Evolutionary conservation across 2,888 invertebrate genomes (phyloP), one percentile per base, ranked within the genome.

Genomic region (Seira musarum): DNA sequence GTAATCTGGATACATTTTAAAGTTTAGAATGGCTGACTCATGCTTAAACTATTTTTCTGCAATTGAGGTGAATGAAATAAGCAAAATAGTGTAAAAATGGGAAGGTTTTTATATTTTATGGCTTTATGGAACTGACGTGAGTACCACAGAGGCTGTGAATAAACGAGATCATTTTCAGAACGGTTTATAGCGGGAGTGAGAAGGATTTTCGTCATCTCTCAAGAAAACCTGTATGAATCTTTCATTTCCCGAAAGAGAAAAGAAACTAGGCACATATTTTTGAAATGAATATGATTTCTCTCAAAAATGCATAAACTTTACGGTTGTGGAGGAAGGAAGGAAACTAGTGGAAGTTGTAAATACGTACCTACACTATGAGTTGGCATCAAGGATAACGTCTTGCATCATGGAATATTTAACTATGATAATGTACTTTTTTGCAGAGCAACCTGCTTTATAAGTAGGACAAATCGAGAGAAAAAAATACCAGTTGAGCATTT

Each of bases 1-100:
- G 22, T 73, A 60, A 60, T 60, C n/a, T 21, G 19, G 21, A 21
- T 10, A 21, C 60, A 21, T 19, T 60, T 19, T 60, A 15, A 60
- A 60, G 60, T 60, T 8, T 2, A 72, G 72, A 79, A 68, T 79
- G 63, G 72, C 72, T 79, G 78, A 79, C 78, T 79, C 78, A 79
- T 79, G 68, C n/a, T 21, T 63, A 19, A 79, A 67, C 30, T 79
- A 79, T 79, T 79, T 78, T 72, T 49, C 68, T 40, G 49, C 2
- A 6, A 57, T 60, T 25, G 72, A 79, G 78, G 78, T 79, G 78
- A 79, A 72, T 79, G 78, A 64, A 72, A 66, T 61, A 63, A 61
- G 57, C 21, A 60, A 60, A 60, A 21, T 60, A 72, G 24, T 65
- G n/a, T 15, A 74, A 75, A 75, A 66, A 60, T 21, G 25, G 15